phyloP scores from a whole-genome alignment of 2,113 vertebrate species.

The human (Homo sapiens) region DNA sequence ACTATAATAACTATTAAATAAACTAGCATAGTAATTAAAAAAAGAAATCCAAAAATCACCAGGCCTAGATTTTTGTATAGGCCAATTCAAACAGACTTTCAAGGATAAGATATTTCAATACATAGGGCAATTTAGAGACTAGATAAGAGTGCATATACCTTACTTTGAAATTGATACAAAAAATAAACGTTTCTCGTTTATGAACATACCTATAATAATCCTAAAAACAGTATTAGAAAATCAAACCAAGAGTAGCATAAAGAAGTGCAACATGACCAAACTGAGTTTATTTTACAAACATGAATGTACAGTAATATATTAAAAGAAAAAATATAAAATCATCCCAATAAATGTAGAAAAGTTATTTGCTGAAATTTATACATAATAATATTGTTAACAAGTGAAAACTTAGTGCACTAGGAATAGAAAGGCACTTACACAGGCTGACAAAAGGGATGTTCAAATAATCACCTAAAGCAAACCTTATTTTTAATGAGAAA shows the following conservation, averaged over 20 bases:
- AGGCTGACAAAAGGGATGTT: neutral
- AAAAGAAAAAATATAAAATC: neutral
- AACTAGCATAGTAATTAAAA: neutral
- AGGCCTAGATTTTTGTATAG: neutral
- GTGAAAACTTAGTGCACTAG: neutral
- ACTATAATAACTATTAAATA: neutral
- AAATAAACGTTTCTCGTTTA: neutral
- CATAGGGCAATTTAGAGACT: neutral
- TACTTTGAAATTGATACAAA: neutral
- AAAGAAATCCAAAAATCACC: neutral
- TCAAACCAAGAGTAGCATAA: neutral
- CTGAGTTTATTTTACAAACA: neutral
- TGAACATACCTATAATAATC: neutral
- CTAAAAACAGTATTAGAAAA: neutral
- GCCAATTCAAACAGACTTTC: neutral
- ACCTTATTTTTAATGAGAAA: neutral
- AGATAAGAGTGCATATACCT: neutral
- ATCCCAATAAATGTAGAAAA: neutral
- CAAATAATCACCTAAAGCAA: neutral
- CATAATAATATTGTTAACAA: neutral
- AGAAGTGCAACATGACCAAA: neutral
- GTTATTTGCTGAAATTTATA: neutral
- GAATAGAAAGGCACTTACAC: neutral
- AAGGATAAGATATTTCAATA: neutral
- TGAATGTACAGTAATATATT: neutral